phyloP scores from a whole-genome alignment of 2,113 vertebrate genomes.

The Chlorodrepanis virens region DNA sequence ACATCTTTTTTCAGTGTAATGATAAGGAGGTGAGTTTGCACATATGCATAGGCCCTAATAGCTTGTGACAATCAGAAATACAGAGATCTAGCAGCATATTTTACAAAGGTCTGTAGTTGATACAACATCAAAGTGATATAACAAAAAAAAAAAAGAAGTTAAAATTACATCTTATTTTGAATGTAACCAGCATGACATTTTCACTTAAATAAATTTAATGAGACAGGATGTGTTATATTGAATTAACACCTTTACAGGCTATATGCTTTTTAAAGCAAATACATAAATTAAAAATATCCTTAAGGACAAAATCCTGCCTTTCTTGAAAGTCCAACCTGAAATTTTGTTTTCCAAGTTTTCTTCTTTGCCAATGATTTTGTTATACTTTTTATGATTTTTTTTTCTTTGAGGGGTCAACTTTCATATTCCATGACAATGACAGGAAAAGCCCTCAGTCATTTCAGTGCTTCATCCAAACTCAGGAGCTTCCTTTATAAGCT shows the following conservation, averaged over 20 bases:
- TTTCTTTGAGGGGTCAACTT: rapidly evolving
- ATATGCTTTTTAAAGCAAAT: constrained; percentile 56
- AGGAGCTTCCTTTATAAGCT: too few relatives aligned
- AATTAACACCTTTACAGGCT: constrained; percentile 53
- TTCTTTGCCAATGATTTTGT: background rate
- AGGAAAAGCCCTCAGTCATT: background rate
- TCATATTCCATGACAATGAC: background rate
- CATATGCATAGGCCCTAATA: background rate
- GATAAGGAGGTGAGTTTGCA: background rate
- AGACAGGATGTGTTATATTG: constrained; percentile 46
- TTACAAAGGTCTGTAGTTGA: background rate
- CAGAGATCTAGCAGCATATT: background rate
- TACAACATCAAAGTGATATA: background rate
- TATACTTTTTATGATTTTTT: background rate
- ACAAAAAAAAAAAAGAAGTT: background rate
- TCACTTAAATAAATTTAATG: constrained; percentile 44
- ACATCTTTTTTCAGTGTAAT: background rate
- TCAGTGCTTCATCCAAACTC: background rate
- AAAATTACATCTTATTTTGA: constrained; percentile 44
- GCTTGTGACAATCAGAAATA: background rate
- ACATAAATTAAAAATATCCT: background rate
- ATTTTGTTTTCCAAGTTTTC: background rate
- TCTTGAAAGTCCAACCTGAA: background rate
- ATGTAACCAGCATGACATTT: constrained; percentile 40
- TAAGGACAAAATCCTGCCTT: background rate